These are phyloP conservation scores for Cerastis rubricosa DNA, from an alignment of 2,888 invertebrate species.

Conservation along the genomic window DNA sequence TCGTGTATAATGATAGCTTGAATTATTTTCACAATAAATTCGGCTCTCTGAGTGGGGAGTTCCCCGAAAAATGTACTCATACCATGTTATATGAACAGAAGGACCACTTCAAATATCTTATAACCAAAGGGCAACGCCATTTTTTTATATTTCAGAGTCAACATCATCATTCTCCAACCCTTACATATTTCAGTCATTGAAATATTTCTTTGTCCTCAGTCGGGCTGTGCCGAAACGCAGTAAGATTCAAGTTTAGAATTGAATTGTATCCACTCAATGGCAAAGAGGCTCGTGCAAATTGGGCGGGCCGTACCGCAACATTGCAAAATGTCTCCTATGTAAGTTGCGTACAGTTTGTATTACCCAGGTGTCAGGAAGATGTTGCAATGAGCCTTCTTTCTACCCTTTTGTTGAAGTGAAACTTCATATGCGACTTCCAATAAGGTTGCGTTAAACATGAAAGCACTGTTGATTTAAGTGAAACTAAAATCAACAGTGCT, in stretches of 20 bases:
- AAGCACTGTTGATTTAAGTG: no score
- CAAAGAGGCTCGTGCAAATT: not conserved
- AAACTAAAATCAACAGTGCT: no score
- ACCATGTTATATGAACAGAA: constrained; percentile 17
- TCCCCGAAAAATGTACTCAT: constrained; percentile 18
- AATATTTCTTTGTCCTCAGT: not conserved
- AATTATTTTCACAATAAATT: not conserved
- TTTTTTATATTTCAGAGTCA: not conserved
- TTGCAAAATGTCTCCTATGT: not conserved
- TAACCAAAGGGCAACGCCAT: not conserved
- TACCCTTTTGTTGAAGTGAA: no score
- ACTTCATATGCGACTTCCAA: no score
- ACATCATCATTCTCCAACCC: not conserved
- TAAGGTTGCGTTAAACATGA: no score
- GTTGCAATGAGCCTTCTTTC: not conserved
- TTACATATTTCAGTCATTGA: not conserved
- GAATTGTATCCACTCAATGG: not conserved
- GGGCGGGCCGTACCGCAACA: not conserved
- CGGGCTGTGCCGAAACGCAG: not conserved
- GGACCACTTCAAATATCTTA: constrained; percentile 1
- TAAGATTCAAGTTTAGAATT: not conserved
- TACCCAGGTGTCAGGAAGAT: not conserved
- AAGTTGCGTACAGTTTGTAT: not conserved
- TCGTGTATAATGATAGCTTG: not conserved
- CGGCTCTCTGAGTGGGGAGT: constrained; percentile 11